These are phyloP conservation scores for Archips xylosteana DNA, from an alignment of 2,888 invertebrate genomes.

Conservation along the genomic window DNA sequence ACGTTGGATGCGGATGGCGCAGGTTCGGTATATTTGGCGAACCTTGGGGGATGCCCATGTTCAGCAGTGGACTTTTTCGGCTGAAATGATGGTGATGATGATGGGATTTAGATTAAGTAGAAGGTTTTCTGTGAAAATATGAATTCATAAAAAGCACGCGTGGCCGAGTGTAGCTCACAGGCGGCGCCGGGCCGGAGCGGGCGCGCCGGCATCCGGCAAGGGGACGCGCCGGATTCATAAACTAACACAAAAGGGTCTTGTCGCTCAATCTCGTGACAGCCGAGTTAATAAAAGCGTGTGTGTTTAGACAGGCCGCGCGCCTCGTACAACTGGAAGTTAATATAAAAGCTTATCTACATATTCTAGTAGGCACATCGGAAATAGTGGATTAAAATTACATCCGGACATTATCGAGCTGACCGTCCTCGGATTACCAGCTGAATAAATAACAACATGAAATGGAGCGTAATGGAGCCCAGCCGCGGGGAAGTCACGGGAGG, in stretches of 20 bases:
- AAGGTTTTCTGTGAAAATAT: background rate
- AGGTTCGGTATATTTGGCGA: too few relatives aligned
- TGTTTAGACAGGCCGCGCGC: background rate
- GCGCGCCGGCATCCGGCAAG: background rate
- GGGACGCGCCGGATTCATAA: constrained; percentile 1
- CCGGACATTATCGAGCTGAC: constrained; percentile 10
- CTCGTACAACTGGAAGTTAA: background rate
- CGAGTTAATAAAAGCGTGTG: constrained; percentile 21
- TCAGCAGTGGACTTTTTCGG: too few relatives aligned
- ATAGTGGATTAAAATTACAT: constrained; percentile 2
- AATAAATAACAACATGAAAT: constrained; percentile 26
- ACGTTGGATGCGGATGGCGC: too few relatives aligned
- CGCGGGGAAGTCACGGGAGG: too few relatives aligned
- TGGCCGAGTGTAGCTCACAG: background rate
- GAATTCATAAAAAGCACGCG: background rate
- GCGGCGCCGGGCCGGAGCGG: background rate
- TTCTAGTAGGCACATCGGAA: background rate
- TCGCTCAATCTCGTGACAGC: constrained; percentile 17
- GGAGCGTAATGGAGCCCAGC: background rate
- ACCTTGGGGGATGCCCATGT: too few relatives aligned
- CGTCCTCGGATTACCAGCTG: constrained; percentile 18
- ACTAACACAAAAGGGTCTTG: background rate
- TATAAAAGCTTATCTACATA: background rate
- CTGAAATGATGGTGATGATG: too few relatives aligned
- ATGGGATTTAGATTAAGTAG: background rate